Conservation (phyloP, 2,797 vertebrate genomes). For the Anableps anableps region DNA sequence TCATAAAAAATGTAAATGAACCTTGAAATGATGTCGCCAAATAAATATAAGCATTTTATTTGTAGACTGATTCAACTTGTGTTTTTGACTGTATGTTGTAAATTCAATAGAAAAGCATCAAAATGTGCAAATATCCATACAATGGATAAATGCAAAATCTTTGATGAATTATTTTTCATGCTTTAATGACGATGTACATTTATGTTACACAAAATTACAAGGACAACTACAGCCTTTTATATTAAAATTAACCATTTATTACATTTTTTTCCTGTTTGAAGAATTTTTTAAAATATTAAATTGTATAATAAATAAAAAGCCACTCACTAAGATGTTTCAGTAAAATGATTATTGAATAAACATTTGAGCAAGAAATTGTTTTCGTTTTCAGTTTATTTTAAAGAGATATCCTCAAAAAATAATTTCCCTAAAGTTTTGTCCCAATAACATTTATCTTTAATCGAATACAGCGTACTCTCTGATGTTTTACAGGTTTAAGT, state of each 20-base stretch:
- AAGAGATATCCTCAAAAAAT: neutral
- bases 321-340: constrained; percentile 28
- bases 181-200: constrained; percentile 9
- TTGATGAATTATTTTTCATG: neutral
- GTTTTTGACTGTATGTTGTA: neutral
- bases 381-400: constrained; percentile 15
- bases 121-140: neutral
- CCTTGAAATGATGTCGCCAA: neutral
- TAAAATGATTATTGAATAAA: constrained; percentile 35
- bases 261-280: constrained; percentile 12
- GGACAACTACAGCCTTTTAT: neutral
- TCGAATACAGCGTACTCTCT: neutral
- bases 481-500: neutral
- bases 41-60: neutral
- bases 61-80: neutral
- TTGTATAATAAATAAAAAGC: constrained; percentile 17
- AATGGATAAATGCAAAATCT: neutral
- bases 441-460: neutral
- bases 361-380: neutral
- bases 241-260: constrained; percentile 36
- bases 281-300: constrained; percentile 14
- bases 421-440: neutral
- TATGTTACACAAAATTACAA: constrained; percentile 9
- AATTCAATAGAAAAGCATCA: neutral
- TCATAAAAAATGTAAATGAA: neutral